phyloP scores from a whole-genome alignment of 2,113 vertebrate genomes.

The Ornithorhynchus anatinus region DNA sequence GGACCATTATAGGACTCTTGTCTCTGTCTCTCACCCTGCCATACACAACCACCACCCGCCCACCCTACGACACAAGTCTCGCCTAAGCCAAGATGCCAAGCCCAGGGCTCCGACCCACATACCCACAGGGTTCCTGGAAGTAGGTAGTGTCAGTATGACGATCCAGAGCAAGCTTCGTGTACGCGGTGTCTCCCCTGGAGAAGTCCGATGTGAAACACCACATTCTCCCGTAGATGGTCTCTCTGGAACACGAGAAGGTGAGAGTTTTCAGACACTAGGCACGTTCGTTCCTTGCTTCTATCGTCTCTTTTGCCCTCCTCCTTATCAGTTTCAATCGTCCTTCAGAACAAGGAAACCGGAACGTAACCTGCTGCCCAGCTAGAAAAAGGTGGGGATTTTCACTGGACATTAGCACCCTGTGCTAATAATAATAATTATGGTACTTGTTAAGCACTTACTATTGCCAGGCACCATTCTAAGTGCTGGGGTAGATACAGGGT shows the following conservation, averaged over 20 bases:
- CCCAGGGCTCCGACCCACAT: slow-evolving; percentile 35
- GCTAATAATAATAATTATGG: too few species aligned
- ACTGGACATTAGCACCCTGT: too few species aligned
- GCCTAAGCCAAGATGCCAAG: background rate
- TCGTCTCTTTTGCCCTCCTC: background rate
- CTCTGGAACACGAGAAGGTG: slow-evolving; percentile 66
- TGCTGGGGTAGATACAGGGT: too few species aligned
- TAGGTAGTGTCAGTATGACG: slow-evolving; percentile 92
- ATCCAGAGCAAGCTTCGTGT: slow-evolving; percentile 89
- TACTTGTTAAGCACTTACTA: too few species aligned
- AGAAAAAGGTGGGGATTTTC: too few species aligned
- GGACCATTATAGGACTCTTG: background rate
- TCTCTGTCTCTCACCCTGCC: too few species aligned
- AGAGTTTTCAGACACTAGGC: background rate
- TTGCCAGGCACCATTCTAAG: too few species aligned
- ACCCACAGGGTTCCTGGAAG: slow-evolving; percentile 95
- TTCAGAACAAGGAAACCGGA: too few species aligned
- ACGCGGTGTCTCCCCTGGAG: slow-evolving; percentile 89
- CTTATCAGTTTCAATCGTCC: too few species aligned
- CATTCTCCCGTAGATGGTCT: slow-evolving; percentile 91
- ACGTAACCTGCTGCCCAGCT: too few species aligned
- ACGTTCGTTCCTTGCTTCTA: background rate
- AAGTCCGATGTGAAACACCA: slow-evolving; percentile 93
- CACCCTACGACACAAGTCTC: background rate
- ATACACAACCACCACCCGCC: background rate